Evolutionary conservation across 2,797 vertebrate species (phyloP).

Genomic region (Phyllotis vaccarum): DNA sequence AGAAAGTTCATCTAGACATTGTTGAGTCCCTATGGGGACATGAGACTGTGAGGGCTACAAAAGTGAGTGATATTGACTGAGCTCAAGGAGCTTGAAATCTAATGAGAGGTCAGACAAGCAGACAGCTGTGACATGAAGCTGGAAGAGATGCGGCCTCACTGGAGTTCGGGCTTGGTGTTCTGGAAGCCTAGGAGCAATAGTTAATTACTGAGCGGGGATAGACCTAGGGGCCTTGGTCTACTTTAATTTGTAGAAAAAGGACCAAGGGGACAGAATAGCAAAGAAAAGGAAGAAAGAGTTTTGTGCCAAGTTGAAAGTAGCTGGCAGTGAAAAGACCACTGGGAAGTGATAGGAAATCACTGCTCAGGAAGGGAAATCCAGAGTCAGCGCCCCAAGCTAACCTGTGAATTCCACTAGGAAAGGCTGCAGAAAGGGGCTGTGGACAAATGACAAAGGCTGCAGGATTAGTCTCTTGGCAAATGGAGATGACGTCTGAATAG

Average conservation of each 20-base stretch:
- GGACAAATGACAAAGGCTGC: slow-evolving; percentile 19
- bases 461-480: slow-evolving; percentile 60
- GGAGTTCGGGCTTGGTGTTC: neutral
- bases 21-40: neutral
- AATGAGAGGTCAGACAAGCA: neutral
- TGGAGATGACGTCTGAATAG: neutral
- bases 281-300: neutral
- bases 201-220: neutral
- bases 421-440: neutral
- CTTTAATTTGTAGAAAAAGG: neutral
- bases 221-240: neutral
- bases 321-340: neutral
- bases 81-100: neutral
- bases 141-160: neutral
- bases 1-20: neutral
- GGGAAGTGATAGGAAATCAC: neutral
- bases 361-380: neutral
- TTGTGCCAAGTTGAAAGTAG: neutral
- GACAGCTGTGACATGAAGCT: neutral
- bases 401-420: neutral
- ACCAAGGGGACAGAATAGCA: slow-evolving; percentile 27
- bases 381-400: neutral
- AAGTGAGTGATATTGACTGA: neutral
- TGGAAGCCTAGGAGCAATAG: neutral
- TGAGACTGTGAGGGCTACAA: neutral